phyloP scores from a whole-genome alignment of 2,797 vertebrate genomes.

The Sebastes vulpes region DNA sequence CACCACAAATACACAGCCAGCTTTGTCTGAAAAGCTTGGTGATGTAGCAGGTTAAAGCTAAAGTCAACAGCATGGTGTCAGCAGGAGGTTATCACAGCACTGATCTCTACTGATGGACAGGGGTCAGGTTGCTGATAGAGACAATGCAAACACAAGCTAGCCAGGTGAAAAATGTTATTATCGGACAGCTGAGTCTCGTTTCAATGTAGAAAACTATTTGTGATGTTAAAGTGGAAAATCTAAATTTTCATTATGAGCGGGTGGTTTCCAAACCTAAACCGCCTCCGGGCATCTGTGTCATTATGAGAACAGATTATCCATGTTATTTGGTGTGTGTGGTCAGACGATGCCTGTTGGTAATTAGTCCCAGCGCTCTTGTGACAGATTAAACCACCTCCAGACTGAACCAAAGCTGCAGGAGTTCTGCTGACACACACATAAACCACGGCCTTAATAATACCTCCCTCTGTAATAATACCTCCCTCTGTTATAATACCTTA shows the following conservation, averaged over 20 bases:
- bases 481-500: too few species aligned
- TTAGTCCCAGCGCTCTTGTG: slow-evolving; percentile 58
- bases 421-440: slow-evolving; percentile 62
- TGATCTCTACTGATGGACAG: slow-evolving; percentile 33
- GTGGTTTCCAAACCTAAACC: background rate
- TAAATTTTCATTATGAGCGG: background rate
- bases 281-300: slow-evolving; percentile 1
- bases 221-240: background rate
- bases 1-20: slow-evolving; percentile 6
- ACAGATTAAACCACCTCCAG: slow-evolving; percentile 71
- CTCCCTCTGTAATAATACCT: background rate
- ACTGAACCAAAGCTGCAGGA: slow-evolving; percentile 57
- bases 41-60: slow-evolving; percentile 54
- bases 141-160: slow-evolving; percentile 38
- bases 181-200: background rate
- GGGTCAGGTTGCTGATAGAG: slow-evolving; percentile 54
- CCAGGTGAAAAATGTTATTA: background rate
- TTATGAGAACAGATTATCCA: slow-evolving; percentile 45
- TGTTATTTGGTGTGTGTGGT: slow-evolving; percentile 52
- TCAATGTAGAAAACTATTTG: background rate
- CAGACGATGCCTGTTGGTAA: slow-evolving; percentile 65
- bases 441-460: slow-evolving; percentile 51
- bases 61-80: slow-evolving; percentile 71
- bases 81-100: slow-evolving; percentile 69
- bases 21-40: slow-evolving; percentile 32